These are phyloP conservation scores for Pelobates cultripes DNA, from an alignment of 2,797 vertebrate genomes.

Conservation along the genomic window DNA sequence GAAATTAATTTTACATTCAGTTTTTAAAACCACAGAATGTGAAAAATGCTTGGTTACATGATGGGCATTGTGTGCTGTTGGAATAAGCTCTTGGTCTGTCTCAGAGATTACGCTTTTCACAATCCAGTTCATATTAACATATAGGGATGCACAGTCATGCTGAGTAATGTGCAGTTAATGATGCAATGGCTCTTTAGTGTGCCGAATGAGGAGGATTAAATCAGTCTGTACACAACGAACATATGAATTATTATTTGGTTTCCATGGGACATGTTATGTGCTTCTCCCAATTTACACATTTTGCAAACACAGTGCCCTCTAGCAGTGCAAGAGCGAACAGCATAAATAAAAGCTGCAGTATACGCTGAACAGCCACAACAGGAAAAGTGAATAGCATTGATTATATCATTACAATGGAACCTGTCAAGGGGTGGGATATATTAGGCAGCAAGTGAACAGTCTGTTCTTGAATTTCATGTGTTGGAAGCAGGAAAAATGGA, in stretches of 20 bases:
- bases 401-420: no score
- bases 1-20: no score
- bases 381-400: no score
- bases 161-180: constrained; percentile 1
- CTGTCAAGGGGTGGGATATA: no score
- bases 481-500: no score
- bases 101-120: not conserved
- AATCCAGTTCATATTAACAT: not conserved
- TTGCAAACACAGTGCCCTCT: constrained; percentile 30
- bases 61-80: not conserved
- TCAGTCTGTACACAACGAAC: not conserved
- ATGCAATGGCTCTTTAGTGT: not conserved
- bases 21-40: no score
- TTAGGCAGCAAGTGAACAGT: no score
- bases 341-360: not conserved
- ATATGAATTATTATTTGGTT: not conserved
- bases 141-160: not conserved
- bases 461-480: no score
- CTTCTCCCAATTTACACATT: constrained; percentile 6
- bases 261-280: not conserved
- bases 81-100: not conserved
- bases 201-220: not conserved
- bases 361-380: no score
- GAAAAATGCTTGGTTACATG: no score
- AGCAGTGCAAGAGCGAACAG: not conserved